Evolutionary conservation across 2,113 vertebrate genomes (phyloP).

Genomic region (Synodontis membranacea): DNA sequence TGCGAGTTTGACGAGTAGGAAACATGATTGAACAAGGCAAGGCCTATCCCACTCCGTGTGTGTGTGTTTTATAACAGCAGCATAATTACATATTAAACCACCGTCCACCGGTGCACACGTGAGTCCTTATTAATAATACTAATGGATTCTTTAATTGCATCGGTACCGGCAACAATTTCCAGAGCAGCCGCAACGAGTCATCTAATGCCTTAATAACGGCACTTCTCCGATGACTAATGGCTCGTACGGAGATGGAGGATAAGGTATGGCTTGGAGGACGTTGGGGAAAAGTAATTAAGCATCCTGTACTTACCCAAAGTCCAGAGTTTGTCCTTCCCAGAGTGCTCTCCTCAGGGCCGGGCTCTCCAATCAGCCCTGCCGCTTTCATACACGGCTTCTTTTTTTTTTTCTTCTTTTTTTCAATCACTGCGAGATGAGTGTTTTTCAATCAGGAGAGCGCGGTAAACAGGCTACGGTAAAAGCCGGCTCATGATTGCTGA

Average conservation of each 20-base stretch:
- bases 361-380: constrained; percentile 49
- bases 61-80: constrained; percentile 25
- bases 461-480: constrained; percentile 47
- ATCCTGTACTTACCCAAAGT: constrained; percentile 47
- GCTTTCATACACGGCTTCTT: constrained; percentile 53
- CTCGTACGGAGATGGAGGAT: constrained; percentile 48
- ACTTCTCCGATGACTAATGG: constrained; percentile 60
- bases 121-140: constrained; percentile 62
- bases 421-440: constrained; percentile 51
- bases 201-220: constrained; percentile 62
- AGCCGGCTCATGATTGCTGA: constrained; percentile 50
- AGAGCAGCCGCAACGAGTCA: constrained; percentile 46
- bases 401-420: not conserved
- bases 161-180: constrained; percentile 53
- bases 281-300: constrained; percentile 52
- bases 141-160: constrained; percentile 64
- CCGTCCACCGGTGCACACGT: constrained; percentile 49
- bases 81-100: constrained; percentile 53
- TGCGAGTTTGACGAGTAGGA: constrained; percentile 57
- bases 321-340: constrained; percentile 51
- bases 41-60: constrained; percentile 12
- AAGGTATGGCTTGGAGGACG: constrained; percentile 50
- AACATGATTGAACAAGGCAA: constrained; percentile 43
- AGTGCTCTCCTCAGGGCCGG: constrained; percentile 38
- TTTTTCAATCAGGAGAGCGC: constrained; percentile 52